Conservation (phyloP, 2,113 vertebrate species). For the Dendropsophus ebraccatus region DNA sequence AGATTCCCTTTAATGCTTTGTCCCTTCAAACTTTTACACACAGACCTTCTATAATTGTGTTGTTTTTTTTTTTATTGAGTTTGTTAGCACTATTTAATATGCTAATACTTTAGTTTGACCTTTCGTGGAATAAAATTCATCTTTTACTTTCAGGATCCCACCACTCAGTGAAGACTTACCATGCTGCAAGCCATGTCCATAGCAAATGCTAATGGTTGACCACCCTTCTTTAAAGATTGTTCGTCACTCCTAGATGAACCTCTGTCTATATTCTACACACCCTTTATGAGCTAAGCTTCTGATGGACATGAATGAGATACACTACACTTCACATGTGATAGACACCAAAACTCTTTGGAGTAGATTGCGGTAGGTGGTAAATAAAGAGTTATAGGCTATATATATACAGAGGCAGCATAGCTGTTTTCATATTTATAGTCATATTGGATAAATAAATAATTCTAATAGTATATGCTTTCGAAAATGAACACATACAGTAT, state of each 20-base stretch:
- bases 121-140: not conserved
- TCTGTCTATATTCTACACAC: not conserved
- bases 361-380: too few relatives aligned
- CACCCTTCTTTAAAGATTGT: not conserved
- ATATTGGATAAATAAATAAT: too few relatives aligned
- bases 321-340: not conserved
- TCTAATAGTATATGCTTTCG: too few relatives aligned
- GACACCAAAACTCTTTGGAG: not conserved
- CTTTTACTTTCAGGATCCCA: constrained; percentile 26
- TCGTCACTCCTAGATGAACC: not conserved
- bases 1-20: too few relatives aligned
- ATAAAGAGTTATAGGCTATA: not conserved
- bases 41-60: not conserved
- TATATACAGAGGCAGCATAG: too few relatives aligned
- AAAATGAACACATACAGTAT: too few relatives aligned
- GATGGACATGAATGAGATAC: not conserved
- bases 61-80: not conserved
- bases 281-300: not conserved
- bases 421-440: too few relatives aligned
- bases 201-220: not conserved
- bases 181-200: not conserved
- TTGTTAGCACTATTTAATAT: not conserved
- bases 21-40: too few relatives aligned
- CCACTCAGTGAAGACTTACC: not conserved
- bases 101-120: not conserved